Conservation (phyloP, 2,797 vertebrate species). For the Cyprinodon diabolis region DNA sequence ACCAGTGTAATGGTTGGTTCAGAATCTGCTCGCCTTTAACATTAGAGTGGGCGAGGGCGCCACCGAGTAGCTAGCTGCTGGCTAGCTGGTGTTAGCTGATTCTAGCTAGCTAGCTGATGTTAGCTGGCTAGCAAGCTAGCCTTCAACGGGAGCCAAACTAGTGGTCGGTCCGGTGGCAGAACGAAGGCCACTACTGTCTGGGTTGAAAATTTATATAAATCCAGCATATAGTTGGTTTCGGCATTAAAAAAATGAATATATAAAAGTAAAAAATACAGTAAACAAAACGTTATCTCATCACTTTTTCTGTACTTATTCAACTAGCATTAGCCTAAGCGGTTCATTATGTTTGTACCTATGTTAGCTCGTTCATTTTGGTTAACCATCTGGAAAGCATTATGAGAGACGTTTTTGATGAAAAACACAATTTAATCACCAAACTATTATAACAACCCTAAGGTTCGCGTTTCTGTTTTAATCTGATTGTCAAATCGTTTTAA, state of each 20-base stretch:
- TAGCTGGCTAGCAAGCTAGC: no score
- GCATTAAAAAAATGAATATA: background rate
- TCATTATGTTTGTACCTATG: constrained; percentile 31
- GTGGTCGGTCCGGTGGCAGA: constrained; percentile 20
- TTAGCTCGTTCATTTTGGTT: constrained; percentile 24
- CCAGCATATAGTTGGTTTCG: accelerated
- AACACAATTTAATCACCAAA: background rate
- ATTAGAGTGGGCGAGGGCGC: constrained; percentile 66
- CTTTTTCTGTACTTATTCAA: background rate
- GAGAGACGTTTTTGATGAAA: background rate
- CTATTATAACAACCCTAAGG: background rate
- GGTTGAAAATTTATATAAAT: background rate
- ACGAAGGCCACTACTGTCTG: constrained; percentile 34
- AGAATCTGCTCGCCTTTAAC: constrained; percentile 16
- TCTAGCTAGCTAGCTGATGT: no score
- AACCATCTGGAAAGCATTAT: constrained; percentile 14
- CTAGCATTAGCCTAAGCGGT: constrained; percentile 34
- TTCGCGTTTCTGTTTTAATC: background rate
- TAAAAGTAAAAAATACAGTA: background rate
- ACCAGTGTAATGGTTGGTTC: constrained; percentile 10
- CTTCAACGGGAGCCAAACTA: constrained; percentile 49
- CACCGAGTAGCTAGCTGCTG: constrained; percentile 58
- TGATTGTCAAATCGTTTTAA: no score
- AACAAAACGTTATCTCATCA: no score
- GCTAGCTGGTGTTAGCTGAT: constrained; percentile 14